phyloP scores from a whole-genome alignment of 53 echinoderm and acorn worm genomes.

The Holothuria scabra region DNA sequence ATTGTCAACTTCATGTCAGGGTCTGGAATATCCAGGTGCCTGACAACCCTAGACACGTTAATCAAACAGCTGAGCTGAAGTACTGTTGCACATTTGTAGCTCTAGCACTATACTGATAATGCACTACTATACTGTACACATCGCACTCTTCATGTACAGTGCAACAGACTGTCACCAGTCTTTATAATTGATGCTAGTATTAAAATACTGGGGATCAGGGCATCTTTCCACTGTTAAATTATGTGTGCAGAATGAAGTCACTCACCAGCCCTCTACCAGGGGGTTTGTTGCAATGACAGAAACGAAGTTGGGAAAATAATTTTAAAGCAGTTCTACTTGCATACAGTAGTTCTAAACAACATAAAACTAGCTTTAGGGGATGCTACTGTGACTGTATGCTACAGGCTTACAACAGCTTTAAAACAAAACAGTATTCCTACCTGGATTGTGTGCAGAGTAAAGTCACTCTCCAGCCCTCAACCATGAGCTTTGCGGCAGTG shows the following conservation, averaged over 20 bases:
- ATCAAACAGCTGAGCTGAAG: conserved; percentile 46
- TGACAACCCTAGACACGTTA: conserved; percentile 23
- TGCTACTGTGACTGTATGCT: too few species aligned
- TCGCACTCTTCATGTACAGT: not conserved
- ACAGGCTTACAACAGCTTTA: too few species aligned
- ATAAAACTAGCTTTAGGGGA: not conserved
- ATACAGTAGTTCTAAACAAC: not conserved
- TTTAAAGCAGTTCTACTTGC: too few species aligned
- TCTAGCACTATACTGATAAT: not conserved
- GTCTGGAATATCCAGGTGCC: conserved; percentile 27
- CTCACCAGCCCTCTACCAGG: not conserved
- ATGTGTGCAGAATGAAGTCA: not conserved
- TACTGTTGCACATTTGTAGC: conserved; percentile 40
- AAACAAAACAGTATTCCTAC: too few species aligned
- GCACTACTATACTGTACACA: conserved; percentile 32
- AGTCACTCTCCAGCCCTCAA: too few species aligned
- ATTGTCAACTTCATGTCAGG: not conserved
- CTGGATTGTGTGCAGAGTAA: too few species aligned
- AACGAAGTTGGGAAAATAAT: not conserved
- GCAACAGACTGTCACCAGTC: conserved; percentile 12
- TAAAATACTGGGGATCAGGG: conserved; percentile 14
- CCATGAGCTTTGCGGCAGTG: too few species aligned
- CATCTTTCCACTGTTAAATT: not conserved
- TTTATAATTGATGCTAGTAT: conserved; percentile 24
- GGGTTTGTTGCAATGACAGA: too few species aligned